Percentiles rank a stretch among this genome's conserved stretches.
Conservation (phyloP, 2,888 invertebrate genomes). For the Cosmopolites sordidus region DNA sequence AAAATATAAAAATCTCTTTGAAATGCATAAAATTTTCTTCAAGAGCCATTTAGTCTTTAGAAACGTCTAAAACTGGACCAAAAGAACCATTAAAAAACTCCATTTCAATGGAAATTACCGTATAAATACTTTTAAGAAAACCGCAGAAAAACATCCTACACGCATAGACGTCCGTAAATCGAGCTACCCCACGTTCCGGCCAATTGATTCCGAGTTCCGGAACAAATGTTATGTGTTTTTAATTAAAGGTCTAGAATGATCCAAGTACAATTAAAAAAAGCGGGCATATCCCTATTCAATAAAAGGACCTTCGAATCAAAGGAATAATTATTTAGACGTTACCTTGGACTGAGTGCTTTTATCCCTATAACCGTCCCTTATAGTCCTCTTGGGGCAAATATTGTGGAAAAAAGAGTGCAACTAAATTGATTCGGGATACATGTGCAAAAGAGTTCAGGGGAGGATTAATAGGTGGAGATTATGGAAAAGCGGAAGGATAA, state of each 20-base stretch:
- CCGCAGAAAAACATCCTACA: neutral
- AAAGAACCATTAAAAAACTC: neutral
- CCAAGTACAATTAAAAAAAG: neutral
- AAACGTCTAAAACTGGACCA: too few relatives aligned
- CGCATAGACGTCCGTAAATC: neutral
- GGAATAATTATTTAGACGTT: neutral
- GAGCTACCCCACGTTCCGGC: constrained; percentile 5
- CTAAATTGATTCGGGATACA: neutral
- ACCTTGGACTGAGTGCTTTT: neutral
- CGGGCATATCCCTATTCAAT: neutral
- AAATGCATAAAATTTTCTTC: too few relatives aligned
- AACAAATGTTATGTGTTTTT: constrained; percentile 35
- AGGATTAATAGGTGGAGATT: neutral
- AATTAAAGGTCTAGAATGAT: constrained; percentile 33
- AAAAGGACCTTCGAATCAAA: neutral
- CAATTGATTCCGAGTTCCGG: constrained; percentile 10
- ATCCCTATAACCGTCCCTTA: neutral
- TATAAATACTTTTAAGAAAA: neutral
- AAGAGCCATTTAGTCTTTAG: too few relatives aligned
- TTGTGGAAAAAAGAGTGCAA: neutral
- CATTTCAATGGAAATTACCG: neutral
- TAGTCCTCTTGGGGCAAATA: neutral
- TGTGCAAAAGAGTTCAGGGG: neutral
- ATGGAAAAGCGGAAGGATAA: neutral
- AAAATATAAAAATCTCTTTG: too few relatives aligned